These are phyloP conservation scores for Tipula lateralis DNA, from an alignment of 2,888 invertebrate genomes.

Conservation along the genomic window DNA sequence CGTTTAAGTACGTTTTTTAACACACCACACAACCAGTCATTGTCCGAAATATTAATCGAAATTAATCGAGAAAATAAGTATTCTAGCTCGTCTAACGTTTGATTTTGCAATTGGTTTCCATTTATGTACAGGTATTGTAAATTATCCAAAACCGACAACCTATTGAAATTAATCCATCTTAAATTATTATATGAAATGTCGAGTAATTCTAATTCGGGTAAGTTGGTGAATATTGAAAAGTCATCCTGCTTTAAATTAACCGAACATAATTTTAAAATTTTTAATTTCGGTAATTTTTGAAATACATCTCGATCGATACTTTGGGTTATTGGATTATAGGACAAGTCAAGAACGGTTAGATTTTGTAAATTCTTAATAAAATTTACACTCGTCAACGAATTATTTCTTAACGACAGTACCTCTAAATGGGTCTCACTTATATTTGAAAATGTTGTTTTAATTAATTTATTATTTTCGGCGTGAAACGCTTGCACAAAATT, in stretches of 20 bases:
- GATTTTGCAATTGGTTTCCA: neutral
- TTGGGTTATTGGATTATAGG: neutral
- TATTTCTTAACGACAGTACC: neutral
- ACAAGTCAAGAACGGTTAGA: neutral
- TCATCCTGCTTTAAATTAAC: neutral
- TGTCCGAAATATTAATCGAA: neutral
- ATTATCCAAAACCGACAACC: neutral
- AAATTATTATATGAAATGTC: slow-evolving; percentile 2
- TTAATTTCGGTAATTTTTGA: neutral
- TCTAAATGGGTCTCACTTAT: neutral
- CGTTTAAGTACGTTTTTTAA: neutral
- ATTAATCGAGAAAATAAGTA: neutral
- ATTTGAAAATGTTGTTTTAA: neutral
- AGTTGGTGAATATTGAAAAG: neutral
- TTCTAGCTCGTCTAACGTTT: neutral
- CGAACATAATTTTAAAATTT: neutral
- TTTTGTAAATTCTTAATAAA: neutral
- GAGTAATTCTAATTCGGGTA: neutral
- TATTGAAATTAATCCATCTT: neutral
- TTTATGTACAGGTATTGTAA: neutral
- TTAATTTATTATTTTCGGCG: neutral
- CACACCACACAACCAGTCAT: neutral
- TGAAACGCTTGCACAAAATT: neutral
- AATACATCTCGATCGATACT: neutral
- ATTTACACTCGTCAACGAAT: neutral